Base-by-base conservation (phyloP, 2,888 invertebrate species). In the Quadroppia sp. region DNA sequence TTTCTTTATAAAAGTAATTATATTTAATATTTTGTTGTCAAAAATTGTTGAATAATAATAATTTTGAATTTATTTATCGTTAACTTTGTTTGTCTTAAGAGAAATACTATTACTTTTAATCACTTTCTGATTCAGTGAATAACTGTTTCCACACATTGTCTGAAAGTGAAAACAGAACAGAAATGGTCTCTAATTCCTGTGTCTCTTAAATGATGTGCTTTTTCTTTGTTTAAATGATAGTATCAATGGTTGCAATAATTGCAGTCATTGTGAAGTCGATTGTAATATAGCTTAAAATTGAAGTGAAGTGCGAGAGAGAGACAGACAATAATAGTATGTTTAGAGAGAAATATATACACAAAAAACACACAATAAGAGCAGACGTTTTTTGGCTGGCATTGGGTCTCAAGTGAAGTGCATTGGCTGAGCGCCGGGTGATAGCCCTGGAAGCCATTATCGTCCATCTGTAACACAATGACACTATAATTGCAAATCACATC, bases 401-500 rank as follows among this genome's bases (percentile, higher is more conserved):
- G 28, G 53, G 23, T 53, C 36, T 53, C 23, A 53, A 23, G 2
- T 25, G 28, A 13, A 28, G 30, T 56, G 28, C 56, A 56, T 56
- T 56, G 56, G 13, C 56, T 53, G 53, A 13, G 20, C 1, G 13
- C 28, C 56, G 4, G 56, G 36, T 32, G 3, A 11, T 11, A 53
- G 53, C 25, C 28, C 30, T 59, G 42, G 23, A 69, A 45, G 42
- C 42, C 45, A 69, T 69, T 69, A 69, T 69, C 69, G 69, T 69
- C 69, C 69, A 69, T 45, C 69, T 69, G 69, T 69, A 69, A 69
- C 61, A 61, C 69, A 69, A 69, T 69, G 42, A 69, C 69, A 69
- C 42, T 45, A 42, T 69, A 69, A 69, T 69, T 69, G 69, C 45
- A 69, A 45, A 42, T 64, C n/a, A 36, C 69, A 45, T 69, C 69